Evolutionary conservation across 2,888 invertebrate species (phyloP), one percentile per base, ranked within the genome.

Genomic region (Aleiodes testaceus): DNA sequence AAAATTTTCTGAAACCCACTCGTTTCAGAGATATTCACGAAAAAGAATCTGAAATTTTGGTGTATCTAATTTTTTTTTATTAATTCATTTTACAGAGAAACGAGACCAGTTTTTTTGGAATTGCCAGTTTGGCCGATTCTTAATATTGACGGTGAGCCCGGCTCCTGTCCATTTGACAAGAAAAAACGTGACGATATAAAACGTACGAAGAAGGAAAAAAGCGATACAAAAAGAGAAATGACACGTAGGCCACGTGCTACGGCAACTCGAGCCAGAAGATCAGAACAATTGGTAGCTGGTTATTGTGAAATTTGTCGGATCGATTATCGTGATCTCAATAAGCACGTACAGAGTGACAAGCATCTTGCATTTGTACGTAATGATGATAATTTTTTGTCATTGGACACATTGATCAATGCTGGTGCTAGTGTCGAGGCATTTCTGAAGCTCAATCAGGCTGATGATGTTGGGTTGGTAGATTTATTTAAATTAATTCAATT

Each of bases 301-400:
- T 94, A 93, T 83, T 95, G 94, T 88, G 94, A 95, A 88, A 93
- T 95, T 86, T 95, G 95, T 87, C 93, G 93, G 83, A 88, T 91
- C 63, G 93, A 93, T 80, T 95, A 94, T 86, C 90, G 90, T 72
- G 92, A 92, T 81, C 89, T 93, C 12, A 90, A 91, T 14, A 90
- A 92, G 75, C 95, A 95, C 82, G 88, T 94, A 18, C 92, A 92
- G 76, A 93, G 93, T 36, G 92, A 93, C 79, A 92, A 92, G 79
- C 95, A 95, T 87, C 88, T 92, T 69, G 91, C 92, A 76, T 93
- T 94, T 86, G 92, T 93, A 42, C 91, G 92, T 69, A 93, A 95
- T 85, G 91, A 92, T 79, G 90, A 91, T 76, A 94, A 94, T 87
- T 95, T 93, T 87, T 89, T 93, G 47, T 91, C 93, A 7, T 88